Conservation (phyloP, 2,113 vertebrate species). For the Corydoras sp. region DNA sequence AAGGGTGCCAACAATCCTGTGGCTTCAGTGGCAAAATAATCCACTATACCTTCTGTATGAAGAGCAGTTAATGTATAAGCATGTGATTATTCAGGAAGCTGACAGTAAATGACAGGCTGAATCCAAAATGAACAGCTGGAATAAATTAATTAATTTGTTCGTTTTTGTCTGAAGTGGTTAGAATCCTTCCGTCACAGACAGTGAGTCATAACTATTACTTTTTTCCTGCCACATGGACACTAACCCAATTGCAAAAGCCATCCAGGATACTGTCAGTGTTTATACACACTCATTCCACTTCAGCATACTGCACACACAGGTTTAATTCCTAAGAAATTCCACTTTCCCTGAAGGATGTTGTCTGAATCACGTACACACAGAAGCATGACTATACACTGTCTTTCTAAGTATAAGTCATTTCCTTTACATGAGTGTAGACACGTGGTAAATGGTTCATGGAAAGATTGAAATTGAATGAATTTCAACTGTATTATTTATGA, state of each 20-base stretch:
- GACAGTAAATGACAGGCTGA: no score
- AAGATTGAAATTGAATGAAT: no score
- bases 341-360: slow-evolving; percentile 5
- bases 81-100: no score
- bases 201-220: not conserved
- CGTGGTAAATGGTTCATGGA: no score
- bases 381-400: not conserved
- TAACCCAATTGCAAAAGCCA: not conserved
- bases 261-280: not conserved
- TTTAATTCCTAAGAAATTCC: not conserved
- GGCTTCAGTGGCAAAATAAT: no score
- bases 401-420: not conserved
- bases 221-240: no score
- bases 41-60: no score
- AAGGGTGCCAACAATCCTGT: no score
- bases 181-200: not conserved
- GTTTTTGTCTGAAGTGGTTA: not conserved
- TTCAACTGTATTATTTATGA: no score
- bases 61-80: no score
- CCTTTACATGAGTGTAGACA: not conserved
- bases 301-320: not conserved
- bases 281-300: not conserved
- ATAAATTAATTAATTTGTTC: not conserved
- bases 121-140: not conserved
- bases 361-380: not conserved